Conservation (phyloP, 2,797 vertebrate genomes). For the Champsocephalus gunnari region DNA sequence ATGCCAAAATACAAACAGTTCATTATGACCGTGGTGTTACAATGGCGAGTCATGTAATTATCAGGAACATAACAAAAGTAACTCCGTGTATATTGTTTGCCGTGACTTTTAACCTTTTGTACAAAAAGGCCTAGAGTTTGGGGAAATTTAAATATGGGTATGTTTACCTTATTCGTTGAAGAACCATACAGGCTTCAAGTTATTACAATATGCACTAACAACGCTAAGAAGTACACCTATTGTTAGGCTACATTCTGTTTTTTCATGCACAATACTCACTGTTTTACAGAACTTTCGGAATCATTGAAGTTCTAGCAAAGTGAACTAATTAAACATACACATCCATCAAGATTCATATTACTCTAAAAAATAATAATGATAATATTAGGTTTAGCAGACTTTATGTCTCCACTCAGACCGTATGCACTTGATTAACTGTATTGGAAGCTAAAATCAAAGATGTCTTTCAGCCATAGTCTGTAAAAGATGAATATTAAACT, state of each 20-base stretch:
- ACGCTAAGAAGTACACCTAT: neutral
- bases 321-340: neutral
- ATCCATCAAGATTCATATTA: neutral
- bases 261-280: neutral
- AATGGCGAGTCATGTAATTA: neutral
- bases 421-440: neutral
- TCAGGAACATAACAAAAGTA: neutral
- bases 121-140: neutral
- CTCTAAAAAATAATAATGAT: neutral
- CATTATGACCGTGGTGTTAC: neutral
- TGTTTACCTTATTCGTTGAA: neutral
- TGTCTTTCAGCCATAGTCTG: neutral
- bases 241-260: conserved; percentile 1
- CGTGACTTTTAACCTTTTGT: neutral
- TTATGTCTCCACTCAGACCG: neutral
- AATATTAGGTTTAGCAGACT: neutral
- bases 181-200: conserved; percentile 1
- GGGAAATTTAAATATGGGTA: neutral
- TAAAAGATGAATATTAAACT: neutral
- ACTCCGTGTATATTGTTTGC: neutral
- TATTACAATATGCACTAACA: conserved; percentile 3
- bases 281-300: conserved; percentile 1
- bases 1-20: neutral
- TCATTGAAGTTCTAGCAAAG: neutral
- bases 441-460: neutral